A percentile compares a stretch with the other conserved stretches of the same genome.
phyloP scores from a whole-genome alignment of 2,113 vertebrate species.

The cattle (Bos taurus) region ARS-UCD2.0 NC_037348.1:42185501-42186000 shows the following conservation, averaged over 20 bases:
- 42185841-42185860: neutral
- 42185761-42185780: neutral
- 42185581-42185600: neutral
- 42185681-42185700: neutral
- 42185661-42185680: neutral
- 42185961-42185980: neutral
- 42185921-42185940: neutral
- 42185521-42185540: neutral
- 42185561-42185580: neutral
- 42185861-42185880: neutral
- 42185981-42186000: accelerated
- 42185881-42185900: neutral
- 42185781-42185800: neutral
- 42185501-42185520: neutral
- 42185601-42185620: neutral
- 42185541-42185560: neutral
- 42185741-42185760: neutral
- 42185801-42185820: neutral
- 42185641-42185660: neutral
- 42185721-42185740: neutral
- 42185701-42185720: neutral
- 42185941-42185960: neutral
- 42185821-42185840: neutral
- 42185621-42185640: neutral
- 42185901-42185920: neutral